phyloP scores from a whole-genome alignment of 2,797 vertebrate genomes.

The Labroides dimidiatus region DNA sequence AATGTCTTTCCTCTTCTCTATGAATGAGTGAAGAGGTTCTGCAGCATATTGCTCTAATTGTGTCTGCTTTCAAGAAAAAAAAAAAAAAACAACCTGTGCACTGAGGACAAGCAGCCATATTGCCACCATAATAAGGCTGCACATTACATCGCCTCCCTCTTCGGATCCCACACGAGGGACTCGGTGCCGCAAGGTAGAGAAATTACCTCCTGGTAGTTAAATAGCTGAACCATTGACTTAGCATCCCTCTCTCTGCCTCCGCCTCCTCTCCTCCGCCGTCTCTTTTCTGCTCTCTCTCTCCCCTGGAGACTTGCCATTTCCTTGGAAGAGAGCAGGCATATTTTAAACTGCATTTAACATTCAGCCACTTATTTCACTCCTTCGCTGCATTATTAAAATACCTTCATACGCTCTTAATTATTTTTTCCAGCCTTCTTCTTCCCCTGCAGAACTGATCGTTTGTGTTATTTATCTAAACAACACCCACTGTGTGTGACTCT shows the following conservation, averaged over 20 bases:
- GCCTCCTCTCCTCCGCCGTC: constrained; percentile 19
- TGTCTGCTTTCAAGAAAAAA: constrained; percentile 55
- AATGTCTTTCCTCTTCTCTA: constrained; percentile 26
- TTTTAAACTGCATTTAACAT: constrained; percentile 79
- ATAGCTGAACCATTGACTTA: constrained; percentile 66
- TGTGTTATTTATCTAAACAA: constrained; percentile 85
- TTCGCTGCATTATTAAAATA: constrained; percentile 77
- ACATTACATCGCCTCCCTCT: constrained; percentile 41
- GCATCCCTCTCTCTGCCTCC: constrained; percentile 41
- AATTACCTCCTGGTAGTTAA: constrained; percentile 71
- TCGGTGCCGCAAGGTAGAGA: constrained; percentile 45
- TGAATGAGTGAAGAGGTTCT: too few species aligned
- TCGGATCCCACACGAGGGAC: constrained; percentile 56
- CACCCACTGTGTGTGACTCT: constrained; percentile 69
- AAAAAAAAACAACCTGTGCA: constrained; percentile 6
- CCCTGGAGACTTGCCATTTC: constrained; percentile 71
- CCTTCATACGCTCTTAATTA: constrained; percentile 75
- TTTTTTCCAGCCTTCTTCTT: constrained; percentile 56
- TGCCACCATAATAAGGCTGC: constrained; percentile 48
- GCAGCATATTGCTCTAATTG: constrained; percentile 46
- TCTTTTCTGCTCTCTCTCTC: constrained; percentile 23
- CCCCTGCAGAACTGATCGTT: constrained; percentile 80
- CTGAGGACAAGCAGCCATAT: constrained; percentile 45
- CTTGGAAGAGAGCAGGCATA: constrained; percentile 58
- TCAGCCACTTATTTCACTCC: constrained; percentile 68